Percentiles rank a stretch among this genome's conserved stretches.
These are phyloP conservation scores for Podarcis siculus DNA, from an alignment of 2,797 vertebrate species.

Conservation along the genomic window DNA sequence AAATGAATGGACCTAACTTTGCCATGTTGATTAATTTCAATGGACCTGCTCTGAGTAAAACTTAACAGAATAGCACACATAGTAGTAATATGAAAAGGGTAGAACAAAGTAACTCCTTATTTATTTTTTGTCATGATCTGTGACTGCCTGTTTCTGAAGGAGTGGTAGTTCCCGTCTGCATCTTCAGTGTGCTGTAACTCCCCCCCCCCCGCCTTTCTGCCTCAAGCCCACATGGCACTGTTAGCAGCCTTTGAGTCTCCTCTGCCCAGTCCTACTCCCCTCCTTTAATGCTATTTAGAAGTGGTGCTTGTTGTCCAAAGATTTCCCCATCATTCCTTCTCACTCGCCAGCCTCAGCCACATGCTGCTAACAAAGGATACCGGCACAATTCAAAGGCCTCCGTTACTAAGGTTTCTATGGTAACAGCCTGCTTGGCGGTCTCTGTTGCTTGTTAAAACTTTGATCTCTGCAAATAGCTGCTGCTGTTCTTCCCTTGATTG, in stretches of 20 bases:
- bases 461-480: conserved; percentile 77
- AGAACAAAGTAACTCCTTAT: background rate
- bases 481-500: conserved; percentile 69
- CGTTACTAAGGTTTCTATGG: conserved; percentile 81
- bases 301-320: conserved; percentile 74
- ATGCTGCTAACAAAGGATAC: conserved; percentile 71
- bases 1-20: too few relatives aligned
- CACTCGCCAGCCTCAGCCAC: conserved; percentile 59
- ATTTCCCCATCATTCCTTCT: conserved; percentile 52
- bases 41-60: too few relatives aligned
- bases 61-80: too few relatives aligned
- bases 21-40: too few relatives aligned
- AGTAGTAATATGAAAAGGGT: background rate
- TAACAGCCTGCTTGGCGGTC: conserved; percentile 79
- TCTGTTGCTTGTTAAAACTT: conserved; percentile 83
- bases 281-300: conserved; percentile 56
- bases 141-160: background rate
- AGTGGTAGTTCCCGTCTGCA: background rate
- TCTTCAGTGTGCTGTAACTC: background rate
- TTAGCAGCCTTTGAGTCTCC: background rate
- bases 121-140: background rate
- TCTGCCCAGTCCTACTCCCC: background rate
- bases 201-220: background rate
- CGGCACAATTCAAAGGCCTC: conserved; percentile 76
- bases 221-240: background rate